Base-by-base conservation (phyloP, 1,140 invertebrate genomes). In the Tetramorium simillimum region DNA sequence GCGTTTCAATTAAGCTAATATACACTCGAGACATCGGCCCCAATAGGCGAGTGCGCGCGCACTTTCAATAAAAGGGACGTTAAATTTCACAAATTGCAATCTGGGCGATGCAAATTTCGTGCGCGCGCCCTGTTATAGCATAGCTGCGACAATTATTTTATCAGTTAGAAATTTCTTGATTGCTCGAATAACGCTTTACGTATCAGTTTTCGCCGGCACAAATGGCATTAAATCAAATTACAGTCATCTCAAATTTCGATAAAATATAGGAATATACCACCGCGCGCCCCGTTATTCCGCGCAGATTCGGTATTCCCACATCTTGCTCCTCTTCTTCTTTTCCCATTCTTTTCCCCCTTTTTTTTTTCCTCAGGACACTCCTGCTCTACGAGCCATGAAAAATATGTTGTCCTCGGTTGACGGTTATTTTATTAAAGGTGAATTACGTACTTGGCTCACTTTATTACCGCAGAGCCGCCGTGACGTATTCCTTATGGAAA, bases 1-100 rank as follows among this genome's bases (percentile, higher is more conserved):
- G 81, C 63, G 86, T 90, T 90, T 90, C 89, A 90, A 90, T 90
- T 90, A 90, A 90, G 86, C 81, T 88, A 90, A 90, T 90, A 90
- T 85, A 75, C 62, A 60, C 69, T 18, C 65, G 37, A 86, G 80
- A 82, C 76, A 75, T 70, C 69, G 69, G 80, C 24, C 80, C 80
- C 69, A 46, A 60, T 73, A 67, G 51, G 51, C 53, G 53, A 21
- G 9, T 65, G 69, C 43, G 80, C 65, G 51, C 53, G 67, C 80
- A 46, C 56, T 73, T 75, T 81, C 78, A 75, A 84, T 84, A 84
- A 49, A 60, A 60, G 53, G 53, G 40, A 58, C 12, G 51, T 58
- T 75, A 60, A 84, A 84, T 84, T 84, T 75, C 80, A 37, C 80
- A 75, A 84, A 84, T 84, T 84, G 69, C 53, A 37, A 46, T 73